Base-by-base conservation (phyloP, 1,140 invertebrate genomes). In the Drosophila chauvacae region DNA sequence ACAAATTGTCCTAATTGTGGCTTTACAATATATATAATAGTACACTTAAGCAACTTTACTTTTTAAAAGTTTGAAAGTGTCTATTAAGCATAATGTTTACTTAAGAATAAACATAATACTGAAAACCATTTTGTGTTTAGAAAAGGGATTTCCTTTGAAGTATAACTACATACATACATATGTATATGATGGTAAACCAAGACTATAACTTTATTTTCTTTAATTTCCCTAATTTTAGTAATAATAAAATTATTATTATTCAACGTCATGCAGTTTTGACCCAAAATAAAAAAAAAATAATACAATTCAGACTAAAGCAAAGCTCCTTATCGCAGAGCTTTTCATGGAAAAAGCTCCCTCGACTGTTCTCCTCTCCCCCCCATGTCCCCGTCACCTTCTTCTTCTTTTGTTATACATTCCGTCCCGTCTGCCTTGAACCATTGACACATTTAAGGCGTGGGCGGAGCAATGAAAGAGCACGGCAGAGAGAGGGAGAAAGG, bases 391-490 rank as follows among this genome's bases (percentile, higher is more conserved):
- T 13, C 48, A n/a, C 4, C 18, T 23, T 16, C 44, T 71, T 55
- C 51, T 65, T 51, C 41, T 68, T 76, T 62, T 50, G n/a, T 39
- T 59, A 50, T 68, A 45, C 41, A 53, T 59, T 69, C 53, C 53
- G 35, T 16, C 20, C 53, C 57, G 45, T 37, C 76, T 82, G 84
- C 84, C 84, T 87, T 87, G 84, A 87, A 84, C 84, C 80, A 87
- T 88, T 87, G 85, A 77, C 84, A 87, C 80, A 87, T 71, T 81
- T 87, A 58, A 37, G 50, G 80, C 61, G 77, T 75, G 77, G 81
- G 84, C 30, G 69, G 41, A 41, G 55, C n/a, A 48, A 26, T 28
- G 23, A 30, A 28, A 18, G 48, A 65, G 42, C 45, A 23, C 4
- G 5, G n/a, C 44, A 23, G 42, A 23, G 42, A 62, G 55, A 33